A percentile compares a stretch with the other conserved stretches of the same genome.
These are phyloP conservation scores for Columba livia DNA, from an alignment of 2,113 vertebrate species.

Conservation along the genomic window DNA sequence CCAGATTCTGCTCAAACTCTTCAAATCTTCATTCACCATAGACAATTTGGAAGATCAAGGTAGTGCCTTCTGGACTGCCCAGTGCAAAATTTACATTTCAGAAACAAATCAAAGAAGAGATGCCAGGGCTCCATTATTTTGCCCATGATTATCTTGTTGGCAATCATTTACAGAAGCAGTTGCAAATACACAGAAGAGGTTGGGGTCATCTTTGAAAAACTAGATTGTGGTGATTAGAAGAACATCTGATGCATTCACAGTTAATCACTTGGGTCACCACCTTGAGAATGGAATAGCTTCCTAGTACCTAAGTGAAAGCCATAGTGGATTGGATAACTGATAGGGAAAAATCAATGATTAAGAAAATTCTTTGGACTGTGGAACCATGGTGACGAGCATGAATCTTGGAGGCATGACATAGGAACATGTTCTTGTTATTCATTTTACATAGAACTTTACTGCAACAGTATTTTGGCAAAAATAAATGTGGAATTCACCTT, in stretches of 20 bases:
- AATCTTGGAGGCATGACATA: not conserved
- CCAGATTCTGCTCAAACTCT: not conserved
- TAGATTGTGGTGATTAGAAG: not conserved
- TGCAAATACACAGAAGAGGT: not conserved
- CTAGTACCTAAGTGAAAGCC: not conserved
- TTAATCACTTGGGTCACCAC: not conserved
- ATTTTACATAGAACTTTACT: not conserved
- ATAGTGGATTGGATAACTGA: not conserved
- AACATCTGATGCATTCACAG: not conserved
- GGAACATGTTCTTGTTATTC: not conserved
- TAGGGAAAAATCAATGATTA: not conserved
- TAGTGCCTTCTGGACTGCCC: not conserved
- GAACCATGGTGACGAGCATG: not conserved
- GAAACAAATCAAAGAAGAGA: not conserved
- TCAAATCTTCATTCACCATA: not conserved
- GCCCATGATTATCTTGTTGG: not conserved
- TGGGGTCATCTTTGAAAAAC: not conserved
- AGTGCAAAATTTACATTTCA: not conserved
- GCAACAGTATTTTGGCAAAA: not conserved
- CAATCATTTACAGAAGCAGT: not conserved
- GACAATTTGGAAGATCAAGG: not conserved
- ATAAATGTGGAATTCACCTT: not conserved
- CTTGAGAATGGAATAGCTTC: accelerated
- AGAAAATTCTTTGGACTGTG: not conserved
- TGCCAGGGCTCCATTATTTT: not conserved